A percentile compares a stretch with the other conserved stretches of the same genome.
Evolutionary conservation across 2,797 vertebrate genomes (phyloP).

Genomic region (Oophaga sylvatica): DNA sequence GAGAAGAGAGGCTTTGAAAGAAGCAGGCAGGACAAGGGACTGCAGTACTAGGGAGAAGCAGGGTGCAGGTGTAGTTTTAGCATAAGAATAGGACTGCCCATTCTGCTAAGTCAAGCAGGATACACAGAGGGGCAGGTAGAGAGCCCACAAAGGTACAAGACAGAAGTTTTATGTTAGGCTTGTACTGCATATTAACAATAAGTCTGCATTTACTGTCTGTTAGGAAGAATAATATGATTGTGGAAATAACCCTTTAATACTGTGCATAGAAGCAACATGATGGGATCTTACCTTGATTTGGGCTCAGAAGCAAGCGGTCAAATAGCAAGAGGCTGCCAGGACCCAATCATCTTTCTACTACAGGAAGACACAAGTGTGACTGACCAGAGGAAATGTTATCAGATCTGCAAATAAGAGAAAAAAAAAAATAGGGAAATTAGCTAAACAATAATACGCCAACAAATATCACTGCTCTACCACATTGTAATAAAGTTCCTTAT

Average conservation of each 20-base stretch:
- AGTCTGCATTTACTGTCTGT: not conserved
- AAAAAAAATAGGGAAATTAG: not conserved
- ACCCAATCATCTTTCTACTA: constrained; percentile 76
- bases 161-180: too few relatives aligned
- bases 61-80: too few relatives aligned
- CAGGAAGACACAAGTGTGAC: not conserved
- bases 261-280: constrained; percentile 36
- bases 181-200: not conserved
- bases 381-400: not conserved
- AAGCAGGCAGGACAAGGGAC: too few relatives aligned
- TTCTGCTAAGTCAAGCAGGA: too few relatives aligned
- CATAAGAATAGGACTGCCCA: too few relatives aligned
- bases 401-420: not conserved
- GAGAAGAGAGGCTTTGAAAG: too few relatives aligned
- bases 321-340: constrained; percentile 52
- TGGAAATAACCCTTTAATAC: not conserved
- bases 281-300: constrained; percentile 72
- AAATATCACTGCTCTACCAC: too few relatives aligned
- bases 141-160: too few relatives aligned
- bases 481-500: too few relatives aligned
- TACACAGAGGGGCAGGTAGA: too few relatives aligned
- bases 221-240: not conserved
- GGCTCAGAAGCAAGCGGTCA: constrained; percentile 51
- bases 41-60: too few relatives aligned
- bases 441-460: not conserved